A percentile compares a stretch with the other conserved stretches of the same genome.
Evolutionary conservation across 2,797 vertebrate genomes (phyloP).

Genomic region (Chaetophractus vellerosus): DNA sequence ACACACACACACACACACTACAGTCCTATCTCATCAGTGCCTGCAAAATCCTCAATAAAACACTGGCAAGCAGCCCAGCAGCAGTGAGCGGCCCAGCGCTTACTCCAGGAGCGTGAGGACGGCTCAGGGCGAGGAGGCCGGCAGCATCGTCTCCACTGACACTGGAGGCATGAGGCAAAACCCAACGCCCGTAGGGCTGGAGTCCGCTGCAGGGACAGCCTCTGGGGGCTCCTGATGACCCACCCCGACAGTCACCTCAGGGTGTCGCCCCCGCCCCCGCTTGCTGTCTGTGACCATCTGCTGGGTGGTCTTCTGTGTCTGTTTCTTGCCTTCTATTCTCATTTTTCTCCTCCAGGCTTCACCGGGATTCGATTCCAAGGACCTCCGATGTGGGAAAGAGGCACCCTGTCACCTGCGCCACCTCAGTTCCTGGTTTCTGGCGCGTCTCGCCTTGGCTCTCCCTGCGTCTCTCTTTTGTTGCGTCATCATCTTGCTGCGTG

Average conservation of each 20-base stretch:
- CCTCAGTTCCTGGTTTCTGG: too few relatives aligned
- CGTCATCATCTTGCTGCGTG: too few relatives aligned
- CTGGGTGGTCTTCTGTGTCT: too few relatives aligned
- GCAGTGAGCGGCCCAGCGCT: neutral
- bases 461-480: too few relatives aligned
- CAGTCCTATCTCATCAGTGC: neutral
- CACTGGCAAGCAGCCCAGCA: neutral
- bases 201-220: neutral
- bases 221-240: neutral
- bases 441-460: too few relatives aligned
- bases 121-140: neutral
- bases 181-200: neutral
- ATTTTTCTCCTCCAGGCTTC: too few relatives aligned
- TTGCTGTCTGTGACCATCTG: too few relatives aligned
- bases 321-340: too few relatives aligned
- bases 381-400: too few relatives aligned
- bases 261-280: too few relatives aligned
- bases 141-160: neutral
- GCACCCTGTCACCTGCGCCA: too few relatives aligned
- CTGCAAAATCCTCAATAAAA: constrained; percentile 31
- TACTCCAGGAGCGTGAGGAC: neutral
- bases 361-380: too few relatives aligned
- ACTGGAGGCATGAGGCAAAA: neutral
- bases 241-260: neutral
- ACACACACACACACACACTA: neutral